phyloP scores from a whole-genome alignment of 2,113 vertebrate species.

The Pholis gunnellus region DNA sequence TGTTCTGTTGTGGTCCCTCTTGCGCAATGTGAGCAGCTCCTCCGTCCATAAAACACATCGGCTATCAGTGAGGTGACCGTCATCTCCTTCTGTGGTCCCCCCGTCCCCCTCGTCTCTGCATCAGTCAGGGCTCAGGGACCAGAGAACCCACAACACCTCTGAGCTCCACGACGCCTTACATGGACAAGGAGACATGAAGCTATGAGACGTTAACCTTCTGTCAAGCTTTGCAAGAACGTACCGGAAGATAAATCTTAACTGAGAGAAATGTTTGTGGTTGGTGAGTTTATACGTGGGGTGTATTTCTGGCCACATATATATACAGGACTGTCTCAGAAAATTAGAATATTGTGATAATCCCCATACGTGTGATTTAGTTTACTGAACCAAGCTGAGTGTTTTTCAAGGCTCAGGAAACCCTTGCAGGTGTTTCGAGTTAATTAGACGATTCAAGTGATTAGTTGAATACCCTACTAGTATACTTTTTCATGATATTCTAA shows the following conservation, averaged over 20 bases:
- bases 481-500: no score
- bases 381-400: no score
- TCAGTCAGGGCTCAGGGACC: conserved; percentile 34
- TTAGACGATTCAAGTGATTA: no score
- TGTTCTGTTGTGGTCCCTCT: not conserved
- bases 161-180: conserved; percentile 37
- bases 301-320: not conserved
- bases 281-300: not conserved
- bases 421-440: no score
- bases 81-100: conserved; percentile 60
- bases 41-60: not conserved
- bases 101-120: not conserved
- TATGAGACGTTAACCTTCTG: not conserved
- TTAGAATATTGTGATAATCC: no score
- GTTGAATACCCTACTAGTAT: no score
- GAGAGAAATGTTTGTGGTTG: not conserved
- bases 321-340: no score
- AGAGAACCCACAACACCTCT: conserved; percentile 43
- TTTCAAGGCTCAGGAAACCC: no score
- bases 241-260: no score
- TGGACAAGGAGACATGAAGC: conserved; percentile 26
- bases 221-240: not conserved
- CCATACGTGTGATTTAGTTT: no score
- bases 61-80: conserved; percentile 30
- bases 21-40: not conserved